Evolutionary conservation across 64 coral and sea anemone genomes (phyloP).

Genomic region (Montipora foliosa): DNA sequence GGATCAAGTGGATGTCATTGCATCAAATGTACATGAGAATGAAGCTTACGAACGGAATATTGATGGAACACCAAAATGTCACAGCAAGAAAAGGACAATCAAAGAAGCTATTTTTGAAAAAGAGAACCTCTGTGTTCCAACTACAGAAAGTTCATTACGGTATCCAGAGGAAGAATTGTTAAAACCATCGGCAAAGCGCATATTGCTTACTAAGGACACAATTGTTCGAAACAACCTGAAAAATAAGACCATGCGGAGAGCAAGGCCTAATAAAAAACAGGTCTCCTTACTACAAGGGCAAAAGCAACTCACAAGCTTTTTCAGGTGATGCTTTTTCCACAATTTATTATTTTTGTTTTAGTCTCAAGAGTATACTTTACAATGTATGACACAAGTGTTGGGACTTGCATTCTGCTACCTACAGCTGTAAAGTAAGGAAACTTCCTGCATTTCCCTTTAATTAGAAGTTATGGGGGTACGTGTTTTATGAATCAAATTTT

Average conservation of each 20-base stretch:
- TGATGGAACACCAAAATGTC: constrained; percentile 55
- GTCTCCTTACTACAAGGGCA: constrained; percentile 58
- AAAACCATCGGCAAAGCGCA: constrained; percentile 38
- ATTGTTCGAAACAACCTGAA: constrained; percentile 30
- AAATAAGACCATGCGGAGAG: neutral
- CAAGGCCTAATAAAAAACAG: constrained; percentile 16
- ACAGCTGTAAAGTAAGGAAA: too few species aligned
- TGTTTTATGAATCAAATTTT: too few species aligned
- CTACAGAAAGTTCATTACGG: neutral
- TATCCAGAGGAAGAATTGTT: neutral
- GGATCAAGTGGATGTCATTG: neutral
- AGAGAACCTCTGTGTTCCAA: constrained; percentile 24
- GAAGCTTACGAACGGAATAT: neutral
- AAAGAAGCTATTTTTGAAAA: constrained; percentile 53
- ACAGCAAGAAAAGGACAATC: constrained; percentile 50
- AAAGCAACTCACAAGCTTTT: constrained; percentile 65
- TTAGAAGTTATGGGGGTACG: too few species aligned
- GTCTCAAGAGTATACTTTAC: too few species aligned
- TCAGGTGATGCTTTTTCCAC: constrained; percentile 15
- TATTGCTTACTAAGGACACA: constrained; percentile 12
- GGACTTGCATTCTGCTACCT: too few species aligned
- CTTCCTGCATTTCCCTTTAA: too few species aligned
- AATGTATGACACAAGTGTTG: too few species aligned
- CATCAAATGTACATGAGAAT: neutral
- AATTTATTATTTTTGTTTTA: too few species aligned